Conservation (phyloP, 1,140 invertebrate species). For the Parapsyche elsis region DNA sequence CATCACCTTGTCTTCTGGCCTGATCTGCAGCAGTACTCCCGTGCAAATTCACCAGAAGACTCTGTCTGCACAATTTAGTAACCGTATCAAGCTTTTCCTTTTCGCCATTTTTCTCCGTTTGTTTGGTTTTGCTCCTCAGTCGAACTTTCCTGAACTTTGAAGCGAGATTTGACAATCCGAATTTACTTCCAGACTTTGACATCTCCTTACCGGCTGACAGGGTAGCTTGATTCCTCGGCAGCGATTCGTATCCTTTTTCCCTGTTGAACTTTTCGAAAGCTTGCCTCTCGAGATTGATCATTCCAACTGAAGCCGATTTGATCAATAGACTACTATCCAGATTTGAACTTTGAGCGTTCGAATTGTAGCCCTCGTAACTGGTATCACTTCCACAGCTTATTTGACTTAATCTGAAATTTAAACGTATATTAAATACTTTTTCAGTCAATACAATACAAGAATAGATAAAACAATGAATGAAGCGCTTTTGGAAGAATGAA, state of each 20-base stretch:
- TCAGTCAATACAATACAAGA: too few relatives aligned
- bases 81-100: conserved; percentile 68
- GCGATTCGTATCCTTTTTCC: conserved; percentile 57
- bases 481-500: too few relatives aligned
- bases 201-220: conserved; percentile 47
- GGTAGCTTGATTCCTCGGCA: conserved; percentile 54
- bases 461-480: too few relatives aligned
- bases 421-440: too few relatives aligned
- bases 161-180: conserved; percentile 73
- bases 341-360: conserved; percentile 57
- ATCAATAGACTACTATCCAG: conserved; percentile 62
- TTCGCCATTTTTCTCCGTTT: conserved; percentile 59
- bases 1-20: not conserved
- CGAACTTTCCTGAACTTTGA: conserved; percentile 72
- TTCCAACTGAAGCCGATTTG: conserved; percentile 78
- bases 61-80: conserved; percentile 74
- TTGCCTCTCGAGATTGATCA: conserved; percentile 74
- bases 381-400: conserved; percentile 70
- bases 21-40: conserved; percentile 38
- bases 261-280: conserved; percentile 66
- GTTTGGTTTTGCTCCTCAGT: conserved; percentile 63
- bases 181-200: conserved; percentile 60
- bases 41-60: conserved; percentile 71
- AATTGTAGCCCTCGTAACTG: conserved; percentile 60
- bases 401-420: conserved; percentile 65